Base-by-base conservation (phyloP, 1,140 invertebrate species). In the Colletes latitarsis region DNA sequence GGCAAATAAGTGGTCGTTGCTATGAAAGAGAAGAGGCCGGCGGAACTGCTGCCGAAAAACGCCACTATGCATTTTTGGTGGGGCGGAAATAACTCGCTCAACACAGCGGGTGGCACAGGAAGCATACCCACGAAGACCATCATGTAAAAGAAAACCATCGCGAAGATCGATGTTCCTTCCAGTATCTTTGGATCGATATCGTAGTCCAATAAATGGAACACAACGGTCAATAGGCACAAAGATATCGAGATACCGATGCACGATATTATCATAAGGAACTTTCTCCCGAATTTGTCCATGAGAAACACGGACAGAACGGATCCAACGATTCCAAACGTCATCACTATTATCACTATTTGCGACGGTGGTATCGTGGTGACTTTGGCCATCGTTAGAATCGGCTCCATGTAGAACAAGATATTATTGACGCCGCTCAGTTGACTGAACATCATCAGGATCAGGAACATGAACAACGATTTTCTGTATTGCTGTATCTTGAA, bases 1-100 rank as follows among this genome's bases (percentile, higher is more conserved):
- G 95, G 93, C 89, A 96, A 94, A 93, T 96, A 97, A 82, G 96
- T 95, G 86, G 96, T 96, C 21, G 96, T 96, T n/a, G 97, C 94
- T 4, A 96, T 90, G 82, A 97, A 97, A 67, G 96, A 96, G 74
- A 95, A 95, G 2, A 96, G 82, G 88, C 96, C 96, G 52, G 96
- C 96, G 77, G 95, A 94, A 69, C 96, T 94, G 70, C 96, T 96
- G 1, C 95, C 95, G 62, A 97, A 91, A 72, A 95, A 96, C n/a
- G 95, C 94, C 4, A 97, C 96, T 68, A 95, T 94, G 43, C 95
- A 94, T 86, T 96, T 96, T 0, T 84, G 58, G 3, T 84, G 80
- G 0, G 87, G 77, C 0, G 88, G 72, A 17, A 90, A 89, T 0
- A 90, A 58, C 52, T 90, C 89, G 39, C 88, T 80, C 3, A 89